A percentile compares a stretch with the other conserved stretches of the same genome.
These are phyloP conservation scores for Manis pentadactyla DNA, from an alignment of 2,797 vertebrate genomes.

Conservation along the genomic window DNA sequence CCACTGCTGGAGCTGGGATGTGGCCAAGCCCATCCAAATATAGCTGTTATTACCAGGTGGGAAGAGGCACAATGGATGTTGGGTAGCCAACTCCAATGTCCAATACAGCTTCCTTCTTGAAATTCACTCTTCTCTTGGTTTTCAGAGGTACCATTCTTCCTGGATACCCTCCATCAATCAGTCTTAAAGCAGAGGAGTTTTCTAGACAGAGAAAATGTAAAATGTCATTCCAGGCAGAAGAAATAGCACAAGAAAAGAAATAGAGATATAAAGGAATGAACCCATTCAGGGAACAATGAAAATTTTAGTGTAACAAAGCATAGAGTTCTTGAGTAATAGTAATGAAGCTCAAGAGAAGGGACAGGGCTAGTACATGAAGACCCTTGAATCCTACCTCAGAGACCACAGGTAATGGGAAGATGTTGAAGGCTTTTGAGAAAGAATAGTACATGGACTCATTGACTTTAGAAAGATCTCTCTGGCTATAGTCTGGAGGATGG, in stretches of 20 bases:
- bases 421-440: constrained; percentile 12
- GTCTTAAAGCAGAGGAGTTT: constrained; percentile 11
- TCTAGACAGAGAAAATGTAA: constrained; percentile 10
- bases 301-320: background rate
- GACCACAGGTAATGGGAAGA: background rate
- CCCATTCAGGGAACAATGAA: background rate
- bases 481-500: background rate
- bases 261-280: background rate
- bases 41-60: background rate
- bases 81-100: background rate
- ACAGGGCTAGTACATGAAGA: background rate
- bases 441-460: background rate
- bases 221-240: constrained; percentile 13
- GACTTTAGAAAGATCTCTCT: constrained; percentile 22
- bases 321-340: background rate
- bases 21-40: background rate
- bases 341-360: background rate
- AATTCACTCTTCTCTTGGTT: background rate
- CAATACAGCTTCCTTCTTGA: background rate
- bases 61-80: background rate
- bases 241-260: background rate
- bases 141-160: background rate
- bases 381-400: background rate
- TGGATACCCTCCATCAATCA: background rate
- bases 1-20: background rate